Base-by-base conservation (phyloP, 1,140 invertebrate species). In the Brevipalpus yothersi region DNA sequence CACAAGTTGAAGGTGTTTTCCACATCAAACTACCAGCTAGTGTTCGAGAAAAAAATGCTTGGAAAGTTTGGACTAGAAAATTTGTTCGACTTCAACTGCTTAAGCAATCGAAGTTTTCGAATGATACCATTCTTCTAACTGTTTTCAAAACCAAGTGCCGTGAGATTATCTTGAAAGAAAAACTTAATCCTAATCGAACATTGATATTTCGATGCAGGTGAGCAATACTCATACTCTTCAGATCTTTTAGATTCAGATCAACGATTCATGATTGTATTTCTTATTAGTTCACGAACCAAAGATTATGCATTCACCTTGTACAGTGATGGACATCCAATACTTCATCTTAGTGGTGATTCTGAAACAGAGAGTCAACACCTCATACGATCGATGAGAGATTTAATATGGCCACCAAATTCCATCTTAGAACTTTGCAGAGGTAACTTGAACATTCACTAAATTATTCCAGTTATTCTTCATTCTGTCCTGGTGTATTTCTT, bases 301-400 rank as follows among this genome's bases (percentile, higher is more conserved):
- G 47, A 23, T 8, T n/a, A 59, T 41, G 49, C 49, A 0, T 59
- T 59, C 49, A 59, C 47, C 17, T 40, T 59, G n/a, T 51, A 23
- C 13, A 39, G 23, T 15, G 23, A 53, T 41, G 40, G 23, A 17
- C 21, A 53, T 41, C 17, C 47, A 41, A 5, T 53, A 19, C 13
- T 59, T 53, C 58, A 59, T 43, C 23, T 59, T 19, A 40, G 47
- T 17, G 47, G 39, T 15, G 40, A 40, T 17, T 41, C 23, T 17
- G 58, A 59, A 41, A 59, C 47, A n/a, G 58, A 59, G n/a, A 42
- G 31, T 23, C 58, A 59, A 41, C 39, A 15, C 2, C 53, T 40
- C 21, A 59, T 59, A 1, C n/a, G 23, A n/a, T 19, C 12, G 3
- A 39, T 59, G 21, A 19, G 58, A 10, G 39, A 53, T 54, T 10